Conservation (phyloP, 1,140 invertebrate species). For the Drosophila takahashii region DNA sequence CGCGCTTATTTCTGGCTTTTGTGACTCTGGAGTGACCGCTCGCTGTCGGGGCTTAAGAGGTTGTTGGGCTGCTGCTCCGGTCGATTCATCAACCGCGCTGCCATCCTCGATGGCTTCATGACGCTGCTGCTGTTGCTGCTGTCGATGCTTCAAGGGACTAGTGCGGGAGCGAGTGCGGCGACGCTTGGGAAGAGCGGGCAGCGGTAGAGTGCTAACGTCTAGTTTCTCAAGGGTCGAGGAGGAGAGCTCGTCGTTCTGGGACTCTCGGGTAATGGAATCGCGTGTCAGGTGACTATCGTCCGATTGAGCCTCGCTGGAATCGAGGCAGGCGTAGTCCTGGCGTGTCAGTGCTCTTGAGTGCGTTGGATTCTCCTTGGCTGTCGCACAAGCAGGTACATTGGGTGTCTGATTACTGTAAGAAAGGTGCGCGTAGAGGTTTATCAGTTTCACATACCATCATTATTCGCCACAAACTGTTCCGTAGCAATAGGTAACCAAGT, state of each 20-base stretch:
- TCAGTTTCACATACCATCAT: not conserved
- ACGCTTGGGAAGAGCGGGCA: slow-evolving; percentile 79
- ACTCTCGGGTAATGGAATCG: slow-evolving; percentile 78
- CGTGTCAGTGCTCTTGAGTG: slow-evolving; percentile 21
- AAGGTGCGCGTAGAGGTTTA: not conserved
- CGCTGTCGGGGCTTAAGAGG: slow-evolving; percentile 32
- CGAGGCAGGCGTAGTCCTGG: slow-evolving; percentile 72
- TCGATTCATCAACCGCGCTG: slow-evolving; percentile 12
- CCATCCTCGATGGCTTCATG: slow-evolving; percentile 38
- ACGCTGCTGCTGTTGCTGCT: slow-evolving; percentile 30
- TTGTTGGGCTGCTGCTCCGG: slow-evolving; percentile 10
- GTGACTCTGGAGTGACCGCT: slow-evolving; percentile 21
- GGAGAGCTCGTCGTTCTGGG: slow-evolving; percentile 79
- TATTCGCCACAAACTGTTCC: not conserved
- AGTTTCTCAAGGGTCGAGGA: slow-evolving; percentile 79
- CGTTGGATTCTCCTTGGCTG: slow-evolving; percentile 1
- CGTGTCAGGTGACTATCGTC: slow-evolving; percentile 82
- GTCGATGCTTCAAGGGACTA: slow-evolving; percentile 70
- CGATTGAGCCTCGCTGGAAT: slow-evolving; percentile 80
- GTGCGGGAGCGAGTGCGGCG: slow-evolving; percentile 67
- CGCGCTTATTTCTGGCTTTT: slow-evolving; percentile 29
- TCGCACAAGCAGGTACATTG: slow-evolving; percentile 2
- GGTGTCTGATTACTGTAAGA: slow-evolving; percentile 20
- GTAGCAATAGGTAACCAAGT: not conserved
- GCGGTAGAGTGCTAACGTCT: slow-evolving; percentile 75